Evolutionary conservation across 2,888 invertebrate species (phyloP), one percentile per base, ranked within the genome.

Genomic region (Cyaniris semiargus): DNA sequence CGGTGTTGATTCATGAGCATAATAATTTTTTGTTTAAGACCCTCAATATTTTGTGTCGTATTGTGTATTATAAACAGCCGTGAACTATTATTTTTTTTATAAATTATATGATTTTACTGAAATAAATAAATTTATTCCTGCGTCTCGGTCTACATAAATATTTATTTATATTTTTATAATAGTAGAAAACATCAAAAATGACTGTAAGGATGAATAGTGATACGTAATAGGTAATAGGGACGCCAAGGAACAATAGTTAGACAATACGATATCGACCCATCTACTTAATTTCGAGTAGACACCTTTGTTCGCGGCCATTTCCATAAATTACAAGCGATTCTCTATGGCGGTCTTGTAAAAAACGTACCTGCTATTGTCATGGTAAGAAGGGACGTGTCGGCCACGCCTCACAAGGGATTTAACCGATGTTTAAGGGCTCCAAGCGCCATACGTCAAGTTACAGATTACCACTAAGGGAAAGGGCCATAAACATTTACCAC

Each of bases 231-330:
- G 13, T 56, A 56, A 56, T 58, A 58, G 21, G 58, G 58, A 58
- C 8, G 21, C 58, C 5, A 21, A 48, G 74, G 23, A 53, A 91
- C 91, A 90, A 90, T 87, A 81, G 87, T 84, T 87, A 88, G 85
- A 93, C 92, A 92, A 92, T 89, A 81, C 85, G 86, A 87, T 85
- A 87, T 84, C 91, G 87, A 87, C 92, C 92, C 91, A 91, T 93
- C 91, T 89, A 91, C 89, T 92, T 91, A 92, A 92, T 93, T 91
- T 93, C 86, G 88, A 90, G 91, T 93, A 92, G 91, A 93, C 93
- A 94, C 93, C 92, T 91, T 92, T 92, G 93, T 93, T 90, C 86
- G 89, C 88, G 90, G 91, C 88, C 88, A 92, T 93, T 92, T 92
- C 91, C 93, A 94, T 94, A 94, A 93, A 93, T 93, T 93, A 92